phyloP scores from a whole-genome alignment of 1,140 invertebrate genomes.

The Drosophila rhopaloa region DNA sequence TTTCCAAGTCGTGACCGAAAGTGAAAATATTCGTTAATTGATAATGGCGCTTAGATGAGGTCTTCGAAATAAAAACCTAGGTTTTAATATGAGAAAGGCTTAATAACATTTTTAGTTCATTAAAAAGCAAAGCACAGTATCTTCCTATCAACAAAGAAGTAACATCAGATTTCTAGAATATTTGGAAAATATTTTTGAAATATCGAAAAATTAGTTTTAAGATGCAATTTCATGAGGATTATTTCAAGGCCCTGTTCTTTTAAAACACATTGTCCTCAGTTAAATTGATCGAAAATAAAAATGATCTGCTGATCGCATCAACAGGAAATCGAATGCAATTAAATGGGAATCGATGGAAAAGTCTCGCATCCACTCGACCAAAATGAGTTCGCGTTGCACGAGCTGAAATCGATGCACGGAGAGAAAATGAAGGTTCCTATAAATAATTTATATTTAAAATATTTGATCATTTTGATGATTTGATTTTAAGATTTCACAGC shows the following conservation, averaged over 20 bases:
- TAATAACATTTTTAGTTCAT: neutral
- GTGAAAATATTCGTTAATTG: slow-evolving; percentile 58
- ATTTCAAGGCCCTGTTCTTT: neutral
- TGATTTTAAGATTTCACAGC: no score
- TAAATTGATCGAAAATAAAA: neutral
- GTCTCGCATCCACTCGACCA: slow-evolving; percentile 9
- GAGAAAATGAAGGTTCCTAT: no score
- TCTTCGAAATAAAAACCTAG: neutral
- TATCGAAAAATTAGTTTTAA: neutral
- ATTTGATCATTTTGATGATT: no score
- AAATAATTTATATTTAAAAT: no score
- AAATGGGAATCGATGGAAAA: slow-evolving; percentile 21
- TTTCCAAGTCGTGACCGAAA: slow-evolving; percentile 66
- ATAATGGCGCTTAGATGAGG: slow-evolving; percentile 12
- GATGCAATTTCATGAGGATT: neutral
- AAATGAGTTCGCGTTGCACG: slow-evolving; percentile 24
- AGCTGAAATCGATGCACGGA: neutral
- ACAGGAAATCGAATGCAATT: slow-evolving; percentile 40
- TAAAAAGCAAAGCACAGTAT: no score
- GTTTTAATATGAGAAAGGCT: neutral
- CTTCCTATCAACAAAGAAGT: no score
- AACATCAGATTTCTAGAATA: no score
- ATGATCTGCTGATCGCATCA: slow-evolving; percentile 20
- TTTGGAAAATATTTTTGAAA: neutral
- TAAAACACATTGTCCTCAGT: neutral